Evolutionary conservation across 2,113 vertebrate species (phyloP).

Genomic region (Rousettus leschenaultii): DNA sequence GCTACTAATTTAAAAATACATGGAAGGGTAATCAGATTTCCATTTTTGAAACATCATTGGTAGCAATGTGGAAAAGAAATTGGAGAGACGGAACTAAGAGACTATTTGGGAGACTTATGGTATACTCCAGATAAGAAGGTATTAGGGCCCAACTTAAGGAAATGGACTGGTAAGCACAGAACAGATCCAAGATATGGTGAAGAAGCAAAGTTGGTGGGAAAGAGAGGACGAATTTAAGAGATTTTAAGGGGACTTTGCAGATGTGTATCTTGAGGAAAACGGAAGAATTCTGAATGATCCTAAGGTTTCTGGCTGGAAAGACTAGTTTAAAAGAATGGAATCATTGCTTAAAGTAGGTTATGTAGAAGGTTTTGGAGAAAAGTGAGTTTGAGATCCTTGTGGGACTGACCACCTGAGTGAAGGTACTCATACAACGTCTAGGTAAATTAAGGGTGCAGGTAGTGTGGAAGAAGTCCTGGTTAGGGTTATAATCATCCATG

Average conservation of each 20-base stretch:
- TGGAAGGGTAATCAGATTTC: constrained; percentile 3
- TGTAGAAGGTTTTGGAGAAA: background rate
- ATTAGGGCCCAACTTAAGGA: background rate
- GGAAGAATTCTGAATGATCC: background rate
- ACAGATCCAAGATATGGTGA: background rate
- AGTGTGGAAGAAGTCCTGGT: background rate
- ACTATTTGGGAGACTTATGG: background rate
- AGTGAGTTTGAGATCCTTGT: background rate
- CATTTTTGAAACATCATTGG: background rate
- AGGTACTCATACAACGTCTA: background rate
- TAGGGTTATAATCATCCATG: background rate
- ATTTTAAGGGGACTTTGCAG: background rate
- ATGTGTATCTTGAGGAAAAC: background rate
- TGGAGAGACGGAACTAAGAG: background rate
- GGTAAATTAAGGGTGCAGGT: background rate
- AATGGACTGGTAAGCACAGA: background rate
- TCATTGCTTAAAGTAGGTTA: background rate
- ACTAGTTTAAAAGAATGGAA: constrained; percentile 3
- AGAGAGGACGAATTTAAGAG: background rate
- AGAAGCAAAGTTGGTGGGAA: background rate
- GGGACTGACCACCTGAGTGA: background rate
- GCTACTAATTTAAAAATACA: constrained; percentile 8
- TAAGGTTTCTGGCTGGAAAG: background rate
- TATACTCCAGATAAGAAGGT: background rate
- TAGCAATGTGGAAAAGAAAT: background rate